Evolutionary conservation across 2,888 invertebrate species (phyloP), one percentile per base, ranked within the genome.

Genomic region (Caradrina clavipalpis): DNA sequence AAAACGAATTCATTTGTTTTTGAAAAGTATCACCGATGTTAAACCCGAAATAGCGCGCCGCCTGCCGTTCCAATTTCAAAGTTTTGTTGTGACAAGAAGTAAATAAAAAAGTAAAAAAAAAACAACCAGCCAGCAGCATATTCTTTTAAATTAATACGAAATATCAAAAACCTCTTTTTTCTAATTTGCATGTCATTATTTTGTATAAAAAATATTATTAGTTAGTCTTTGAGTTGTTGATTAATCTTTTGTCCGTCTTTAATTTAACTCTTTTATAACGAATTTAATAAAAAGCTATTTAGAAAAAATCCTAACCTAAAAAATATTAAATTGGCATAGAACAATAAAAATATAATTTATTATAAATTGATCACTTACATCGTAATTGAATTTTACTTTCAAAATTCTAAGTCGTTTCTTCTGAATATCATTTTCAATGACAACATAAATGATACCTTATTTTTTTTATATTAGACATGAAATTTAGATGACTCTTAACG

Each of bases 171-270:
- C n/a, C 4, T n/a, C 26, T 22, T 1, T 64, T 39, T 22, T 26
- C 13, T 22, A 63, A n/a, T 39, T 58, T 74, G n/a, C 6, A 17
- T 31, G 54, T 47, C 13, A 78, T 72, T 60, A 53, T 59, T 51
- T 80, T 65, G 3, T 45, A 75, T 7, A 57, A 79, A 60, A 79
- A 56, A 49, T 49, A 19, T 51, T 66, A 17, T 49, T 49, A 74
- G 19, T 39, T 56, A 55, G 15, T 53, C 53, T 75, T 75, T 74
- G 56, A 57, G n/a, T 26, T 56, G 26, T 56, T 80, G 76, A 75
- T 75, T 67, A 67, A 80, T 57, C 35, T 75, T 58, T 67, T 60
- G 60, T 45, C 6, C 45, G 13, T 39, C 10, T 75, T 80, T 74
- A 3, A 4, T 66, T 42, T 45, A 53, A 65, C 19, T 39, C 31